phyloP scores from a whole-genome alignment of 2,113 vertebrate species.

The Phoenicopterus ruber region DNA sequence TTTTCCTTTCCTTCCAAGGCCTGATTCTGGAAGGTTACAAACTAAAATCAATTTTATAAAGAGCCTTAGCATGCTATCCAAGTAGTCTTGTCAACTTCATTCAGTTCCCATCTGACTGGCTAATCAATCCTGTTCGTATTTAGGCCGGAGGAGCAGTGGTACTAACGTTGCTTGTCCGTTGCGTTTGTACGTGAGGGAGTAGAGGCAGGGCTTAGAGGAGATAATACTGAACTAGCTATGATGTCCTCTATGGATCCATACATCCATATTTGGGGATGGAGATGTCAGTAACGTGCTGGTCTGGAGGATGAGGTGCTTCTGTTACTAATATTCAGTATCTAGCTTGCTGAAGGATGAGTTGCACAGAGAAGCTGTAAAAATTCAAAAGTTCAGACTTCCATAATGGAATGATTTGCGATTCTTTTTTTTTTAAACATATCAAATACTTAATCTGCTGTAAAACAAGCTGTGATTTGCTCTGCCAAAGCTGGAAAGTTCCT shows the following conservation, averaged over 20 bases:
- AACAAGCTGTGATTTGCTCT: not conserved
- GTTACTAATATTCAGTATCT: not conserved
- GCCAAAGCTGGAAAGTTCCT: not conserved
- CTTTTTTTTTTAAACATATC: not conserved
- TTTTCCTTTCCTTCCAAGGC: not conserved
- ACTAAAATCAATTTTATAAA: not conserved
- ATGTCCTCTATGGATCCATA: not conserved
- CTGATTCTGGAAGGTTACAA: not conserved
- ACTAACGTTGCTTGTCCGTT: not conserved
- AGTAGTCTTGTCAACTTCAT: not conserved
- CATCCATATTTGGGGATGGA: not conserved
- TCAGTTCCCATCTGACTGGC: not conserved
- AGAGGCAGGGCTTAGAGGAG: not conserved
- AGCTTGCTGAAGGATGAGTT: not conserved
- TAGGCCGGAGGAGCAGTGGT: not conserved
- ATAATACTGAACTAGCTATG: not conserved
- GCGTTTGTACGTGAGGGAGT: rapidly evolving
- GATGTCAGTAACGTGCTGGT: not conserved
- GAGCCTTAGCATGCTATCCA: not conserved
- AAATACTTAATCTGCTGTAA: not conserved
- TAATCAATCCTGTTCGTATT: not conserved
- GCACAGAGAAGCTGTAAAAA: not conserved
- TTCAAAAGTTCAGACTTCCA: not conserved
- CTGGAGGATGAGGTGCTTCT: not conserved
- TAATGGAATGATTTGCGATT: not conserved